phyloP scores from a whole-genome alignment of 35 echinoderm and acorn worm species.

The Amphiura filiformis region DNA sequence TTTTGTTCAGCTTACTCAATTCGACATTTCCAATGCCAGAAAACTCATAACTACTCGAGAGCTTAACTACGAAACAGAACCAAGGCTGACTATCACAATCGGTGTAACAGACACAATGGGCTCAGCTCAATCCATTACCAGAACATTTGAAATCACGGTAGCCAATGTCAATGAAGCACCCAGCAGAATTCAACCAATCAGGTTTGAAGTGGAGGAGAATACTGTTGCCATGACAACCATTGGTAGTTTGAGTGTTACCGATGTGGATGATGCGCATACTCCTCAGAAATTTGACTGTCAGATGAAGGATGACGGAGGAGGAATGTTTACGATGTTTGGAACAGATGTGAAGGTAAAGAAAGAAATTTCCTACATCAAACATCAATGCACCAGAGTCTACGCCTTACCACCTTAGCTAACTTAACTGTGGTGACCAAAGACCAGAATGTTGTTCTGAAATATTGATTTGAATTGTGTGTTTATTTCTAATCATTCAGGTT shows the following conservation, averaged over 20 bases:
- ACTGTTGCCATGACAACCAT: background rate
- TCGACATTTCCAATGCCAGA: background rate
- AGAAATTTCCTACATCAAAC: no score
- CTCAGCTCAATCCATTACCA: background rate
- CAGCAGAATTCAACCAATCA: background rate
- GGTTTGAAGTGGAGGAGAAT: slow-evolving; percentile 35
- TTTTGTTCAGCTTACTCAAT: background rate
- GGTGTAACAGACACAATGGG: background rate
- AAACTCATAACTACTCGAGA: slow-evolving; percentile 18
- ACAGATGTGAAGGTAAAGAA: slow-evolving; percentile 7
- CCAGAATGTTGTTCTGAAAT: no score
- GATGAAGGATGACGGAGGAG: slow-evolving; percentile 22
- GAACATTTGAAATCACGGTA: background rate
- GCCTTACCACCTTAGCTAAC: no score
- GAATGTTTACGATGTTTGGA: slow-evolving; percentile 11
- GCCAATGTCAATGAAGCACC: slow-evolving; percentile 37
- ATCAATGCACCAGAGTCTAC: no score
- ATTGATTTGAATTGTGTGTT: no score
- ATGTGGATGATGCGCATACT: slow-evolving; percentile 31
- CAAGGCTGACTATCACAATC: background rate
- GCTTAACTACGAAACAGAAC: background rate
- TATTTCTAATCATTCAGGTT: no score
- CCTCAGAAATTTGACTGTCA: slow-evolving; percentile 3
- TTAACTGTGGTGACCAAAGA: no score
- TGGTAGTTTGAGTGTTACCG: background rate